phyloP scores from a whole-genome alignment of 1,140 invertebrate species.

The Scylla paramamosain region DNA sequence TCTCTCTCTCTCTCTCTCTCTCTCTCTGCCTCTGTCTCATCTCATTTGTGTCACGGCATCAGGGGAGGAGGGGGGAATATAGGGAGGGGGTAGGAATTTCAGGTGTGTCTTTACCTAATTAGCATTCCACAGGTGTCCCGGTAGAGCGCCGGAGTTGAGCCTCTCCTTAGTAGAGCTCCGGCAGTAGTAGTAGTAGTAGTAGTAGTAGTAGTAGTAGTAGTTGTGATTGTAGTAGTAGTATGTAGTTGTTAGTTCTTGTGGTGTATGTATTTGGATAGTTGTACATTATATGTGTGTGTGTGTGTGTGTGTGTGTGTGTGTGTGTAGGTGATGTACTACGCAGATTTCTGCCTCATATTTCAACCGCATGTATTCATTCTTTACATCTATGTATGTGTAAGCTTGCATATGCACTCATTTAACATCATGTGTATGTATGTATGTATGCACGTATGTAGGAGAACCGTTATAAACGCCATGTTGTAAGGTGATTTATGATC shows the following conservation, averaged over 20 bases:
- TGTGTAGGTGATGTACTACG: too few relatives aligned
- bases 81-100: neutral
- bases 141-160: neutral
- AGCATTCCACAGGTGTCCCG: constrained; percentile 1
- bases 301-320: too few relatives aligned
- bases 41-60: neutral
- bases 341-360: too few relatives aligned
- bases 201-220: neutral
- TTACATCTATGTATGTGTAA: too few relatives aligned
- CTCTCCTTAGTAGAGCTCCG: neutral
- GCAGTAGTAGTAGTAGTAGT: neutral
- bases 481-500: neutral
- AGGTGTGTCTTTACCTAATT: neutral
- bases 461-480: neutral
- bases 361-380: too few relatives aligned
- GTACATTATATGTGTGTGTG: too few relatives aligned
- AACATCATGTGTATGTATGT: neutral
- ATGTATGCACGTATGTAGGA: neutral
- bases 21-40: neutral
- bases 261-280: neutral
- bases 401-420: too few relatives aligned
- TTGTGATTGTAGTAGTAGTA: neutral
- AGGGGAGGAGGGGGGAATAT: neutral
- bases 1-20: neutral
- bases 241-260: neutral